Percentiles rank a stretch among this genome's conserved stretches.
Evolutionary conservation across 1,140 invertebrate genomes (phyloP).

Genomic region (Drepana arcuata): DNA sequence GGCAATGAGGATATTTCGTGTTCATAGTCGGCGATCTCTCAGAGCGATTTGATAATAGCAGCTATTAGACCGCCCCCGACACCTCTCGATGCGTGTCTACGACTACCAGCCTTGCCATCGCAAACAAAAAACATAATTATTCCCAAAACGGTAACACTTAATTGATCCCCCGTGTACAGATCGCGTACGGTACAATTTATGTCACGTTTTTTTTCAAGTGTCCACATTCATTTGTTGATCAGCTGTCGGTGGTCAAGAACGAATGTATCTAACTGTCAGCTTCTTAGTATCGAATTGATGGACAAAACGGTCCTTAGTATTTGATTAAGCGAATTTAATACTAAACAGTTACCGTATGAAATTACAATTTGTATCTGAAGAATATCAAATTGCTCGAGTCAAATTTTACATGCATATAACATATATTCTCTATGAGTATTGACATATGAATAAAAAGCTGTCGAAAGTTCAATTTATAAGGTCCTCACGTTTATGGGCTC

Average conservation of each 20-base stretch:
- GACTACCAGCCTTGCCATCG: constrained; percentile 38
- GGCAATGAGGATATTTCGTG: constrained; percentile 52
- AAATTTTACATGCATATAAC: too few species aligned
- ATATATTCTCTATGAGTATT: too few species aligned
- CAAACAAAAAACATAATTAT: constrained; percentile 51
- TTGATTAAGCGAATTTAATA: too few species aligned
- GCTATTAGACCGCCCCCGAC: constrained; percentile 49
- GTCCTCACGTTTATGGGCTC: too few species aligned
- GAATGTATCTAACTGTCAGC: constrained; percentile 1
- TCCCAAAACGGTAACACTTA: constrained; percentile 53
- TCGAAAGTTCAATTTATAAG: too few species aligned
- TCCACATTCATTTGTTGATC: too few species aligned
- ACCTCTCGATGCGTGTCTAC: constrained; percentile 33
- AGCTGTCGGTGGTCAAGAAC: constrained; percentile 1
- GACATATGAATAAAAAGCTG: too few species aligned
- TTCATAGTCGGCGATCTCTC: constrained; percentile 59
- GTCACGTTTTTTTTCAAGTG: constrained; percentile 33
- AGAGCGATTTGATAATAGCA: constrained; percentile 57
- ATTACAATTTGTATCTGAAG: too few species aligned
- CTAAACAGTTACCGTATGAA: too few species aligned
- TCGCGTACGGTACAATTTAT: constrained; percentile 40
- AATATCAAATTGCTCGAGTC: too few species aligned
- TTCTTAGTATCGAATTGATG: constrained; percentile 1
- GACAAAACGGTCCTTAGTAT: constrained; percentile 3
- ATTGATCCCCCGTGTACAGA: constrained; percentile 37